These are phyloP conservation scores for Halcyon malimbica DNA, from an alignment of 2,113 vertebrate species.

Conservation along the genomic window DNA sequence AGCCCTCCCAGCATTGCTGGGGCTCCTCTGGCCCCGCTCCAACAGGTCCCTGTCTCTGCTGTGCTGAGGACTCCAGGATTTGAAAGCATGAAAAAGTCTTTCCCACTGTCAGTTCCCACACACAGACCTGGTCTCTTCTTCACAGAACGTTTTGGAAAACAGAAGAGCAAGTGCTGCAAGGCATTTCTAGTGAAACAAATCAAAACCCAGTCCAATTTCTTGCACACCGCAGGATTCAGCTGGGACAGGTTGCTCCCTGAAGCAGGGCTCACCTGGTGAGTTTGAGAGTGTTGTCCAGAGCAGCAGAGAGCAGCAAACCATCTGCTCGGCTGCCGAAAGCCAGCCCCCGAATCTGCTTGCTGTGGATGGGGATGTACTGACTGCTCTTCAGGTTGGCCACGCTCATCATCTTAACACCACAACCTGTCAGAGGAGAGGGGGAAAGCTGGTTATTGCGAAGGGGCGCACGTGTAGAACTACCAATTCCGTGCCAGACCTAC, in stretches of 20 bases:
- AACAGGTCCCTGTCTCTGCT: neutral
- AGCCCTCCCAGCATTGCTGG: neutral
- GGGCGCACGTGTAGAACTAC: neutral
- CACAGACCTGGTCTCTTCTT: neutral
- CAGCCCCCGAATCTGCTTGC: conserved; percentile 91
- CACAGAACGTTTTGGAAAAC: neutral
- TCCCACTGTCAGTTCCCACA: neutral
- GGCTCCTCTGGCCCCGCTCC: neutral
- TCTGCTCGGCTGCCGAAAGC: conserved; percentile 84
- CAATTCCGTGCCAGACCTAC: neutral
- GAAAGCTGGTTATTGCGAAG: neutral
- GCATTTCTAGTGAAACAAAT: neutral
- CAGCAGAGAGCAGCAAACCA: conserved; percentile 90
- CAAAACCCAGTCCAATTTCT: neutral
- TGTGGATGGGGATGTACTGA: conserved; percentile 94
- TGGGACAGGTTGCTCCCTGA: neutral
- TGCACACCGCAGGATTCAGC: fast-evolving
- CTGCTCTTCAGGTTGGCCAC: conserved; percentile 87
- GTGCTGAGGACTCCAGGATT: neutral
- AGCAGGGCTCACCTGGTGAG: conserved; percentile 87
- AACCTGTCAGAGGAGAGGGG: conserved; percentile 76
- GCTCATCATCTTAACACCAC: conserved; percentile 94
- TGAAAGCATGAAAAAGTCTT: neutral
- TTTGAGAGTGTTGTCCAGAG: conserved; percentile 91
- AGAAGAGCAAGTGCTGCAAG: neutral